Evolutionary conservation across 2,888 invertebrate species (phyloP).

Genomic region (Hofmannophila pseudospretella): DNA sequence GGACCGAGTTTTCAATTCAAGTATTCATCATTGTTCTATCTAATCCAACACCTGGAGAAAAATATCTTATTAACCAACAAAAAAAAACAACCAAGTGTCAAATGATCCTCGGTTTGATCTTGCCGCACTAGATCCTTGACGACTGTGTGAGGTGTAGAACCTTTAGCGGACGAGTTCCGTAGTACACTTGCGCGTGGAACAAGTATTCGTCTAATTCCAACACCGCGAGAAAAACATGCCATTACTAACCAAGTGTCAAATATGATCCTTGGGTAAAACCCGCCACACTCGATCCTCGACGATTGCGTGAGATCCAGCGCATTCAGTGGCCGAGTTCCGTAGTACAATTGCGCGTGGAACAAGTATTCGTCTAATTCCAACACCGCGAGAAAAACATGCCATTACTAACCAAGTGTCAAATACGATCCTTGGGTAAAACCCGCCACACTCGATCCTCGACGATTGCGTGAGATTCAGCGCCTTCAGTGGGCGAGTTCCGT

Average conservation of each 20-base stretch:
- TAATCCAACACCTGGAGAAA: no score
- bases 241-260: conserved; percentile 93
- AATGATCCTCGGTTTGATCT: conserved; percentile 90
- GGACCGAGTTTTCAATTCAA: no score
- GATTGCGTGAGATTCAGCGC: conserved; percentile 84
- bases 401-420: conserved; percentile 93
- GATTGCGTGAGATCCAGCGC: conserved; percentile 84
- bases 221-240: no score
- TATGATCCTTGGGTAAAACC: conserved; percentile 88
- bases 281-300: conserved; percentile 81
- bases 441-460: conserved; percentile 81
- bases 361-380: conserved; percentile 93
- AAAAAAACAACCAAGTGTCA: conserved; percentile 92
- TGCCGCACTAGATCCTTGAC: conserved; percentile 81
- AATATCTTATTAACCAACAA: no score
- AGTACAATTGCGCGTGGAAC: conserved; percentile 90
- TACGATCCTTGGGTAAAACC: conserved; percentile 88
- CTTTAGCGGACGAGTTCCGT: conserved; percentile 88
- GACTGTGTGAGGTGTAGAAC: conserved; percentile 84
- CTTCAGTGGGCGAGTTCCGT: conserved; percentile 88
- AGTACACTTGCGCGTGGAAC: conserved; percentile 91
- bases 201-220: no score
- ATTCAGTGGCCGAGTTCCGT: conserved; percentile 88
- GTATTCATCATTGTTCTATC: no score
- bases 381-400: no score